Evolutionary conservation across 2,797 vertebrate species (phyloP).

Genomic region (Alfaro cultratus): DNA sequence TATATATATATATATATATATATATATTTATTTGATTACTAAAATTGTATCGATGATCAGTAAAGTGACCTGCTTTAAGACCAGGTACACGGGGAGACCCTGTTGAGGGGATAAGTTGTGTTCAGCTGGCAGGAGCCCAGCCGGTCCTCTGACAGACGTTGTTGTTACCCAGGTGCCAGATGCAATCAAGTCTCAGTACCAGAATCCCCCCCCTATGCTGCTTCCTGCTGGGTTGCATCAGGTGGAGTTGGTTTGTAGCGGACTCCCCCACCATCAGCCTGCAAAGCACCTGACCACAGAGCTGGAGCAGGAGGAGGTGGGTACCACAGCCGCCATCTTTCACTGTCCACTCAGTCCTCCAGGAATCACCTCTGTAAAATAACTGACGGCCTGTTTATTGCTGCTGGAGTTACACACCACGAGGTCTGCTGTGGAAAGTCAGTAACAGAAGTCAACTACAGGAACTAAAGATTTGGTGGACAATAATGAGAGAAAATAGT

Average conservation of each 20-base stretch:
- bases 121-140: background rate
- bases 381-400: background rate
- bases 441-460: no score
- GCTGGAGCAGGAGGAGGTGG: constrained; percentile 94
- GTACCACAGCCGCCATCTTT: background rate
- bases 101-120: background rate
- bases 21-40: no score
- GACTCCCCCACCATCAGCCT: constrained; percentile 85
- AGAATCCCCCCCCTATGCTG: constrained; percentile 88
- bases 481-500: no score
- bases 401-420: no score
- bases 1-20: no score
- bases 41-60: no score
- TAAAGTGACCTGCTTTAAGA: no score
- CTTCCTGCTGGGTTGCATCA: constrained; percentile 90
- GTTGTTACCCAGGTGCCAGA: constrained; percentile 88
- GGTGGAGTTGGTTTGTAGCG: constrained; percentile 93
- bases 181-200: constrained; percentile 97
- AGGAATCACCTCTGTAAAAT: background rate
- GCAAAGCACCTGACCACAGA: constrained; percentile 91
- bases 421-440: no score
- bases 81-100: background rate
- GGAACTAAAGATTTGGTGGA: no score
- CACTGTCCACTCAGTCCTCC: background rate
- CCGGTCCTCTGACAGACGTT: background rate